Base-by-base conservation (phyloP, 2,888 invertebrate genomes). In the Catocala sponsa region DNA sequence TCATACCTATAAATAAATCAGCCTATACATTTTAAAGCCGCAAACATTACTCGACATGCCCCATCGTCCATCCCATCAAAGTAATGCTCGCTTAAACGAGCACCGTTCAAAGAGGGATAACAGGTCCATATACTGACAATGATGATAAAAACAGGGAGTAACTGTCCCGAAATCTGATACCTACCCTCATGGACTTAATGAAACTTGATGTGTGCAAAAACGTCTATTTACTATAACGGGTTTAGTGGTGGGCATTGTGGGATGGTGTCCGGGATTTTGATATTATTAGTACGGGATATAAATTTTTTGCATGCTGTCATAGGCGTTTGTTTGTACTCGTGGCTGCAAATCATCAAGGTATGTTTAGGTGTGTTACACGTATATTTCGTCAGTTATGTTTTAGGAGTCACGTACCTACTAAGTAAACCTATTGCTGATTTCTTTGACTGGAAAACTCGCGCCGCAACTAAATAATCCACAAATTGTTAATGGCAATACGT, bases 131-230 rank as follows among this genome's bases (percentile, higher is more conserved):
- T 44, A 48, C 47, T 51, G n/a, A 25, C 25, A 49, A 25, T 64
- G 74, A 25, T 25, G 25, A 25, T 74, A 75, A 74, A 65, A 61
- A 63, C 44, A n/a, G 51, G 38, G 32, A 42, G 55, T 41, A 52
- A 49, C 42, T 41, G 11, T n/a, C 4, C 25, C 25, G 55, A 65
- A 70, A 77, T 77, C 66, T 65, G 72, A 77, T 68, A 65, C 59
- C 62, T 68, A 65, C 59, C 62, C 57, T 58, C 35, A 51, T 33
- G 48, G 56, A 62, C 55, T 62, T 74, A 74, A 76, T 77, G 72
- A 72, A 76, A 68, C 63, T 72, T 74, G 70, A 72, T 76, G 65
- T 57, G 58, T 41, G 51, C 68, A 77, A 76, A 71, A 74, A 74
- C 64, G 55, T 65, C 6, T 63, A 63, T 53, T 68, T 65, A 65